These are phyloP conservation scores for Sebastolobus alascanus DNA, from an alignment of 2,797 vertebrate genomes.

Conservation along the genomic window DNA sequence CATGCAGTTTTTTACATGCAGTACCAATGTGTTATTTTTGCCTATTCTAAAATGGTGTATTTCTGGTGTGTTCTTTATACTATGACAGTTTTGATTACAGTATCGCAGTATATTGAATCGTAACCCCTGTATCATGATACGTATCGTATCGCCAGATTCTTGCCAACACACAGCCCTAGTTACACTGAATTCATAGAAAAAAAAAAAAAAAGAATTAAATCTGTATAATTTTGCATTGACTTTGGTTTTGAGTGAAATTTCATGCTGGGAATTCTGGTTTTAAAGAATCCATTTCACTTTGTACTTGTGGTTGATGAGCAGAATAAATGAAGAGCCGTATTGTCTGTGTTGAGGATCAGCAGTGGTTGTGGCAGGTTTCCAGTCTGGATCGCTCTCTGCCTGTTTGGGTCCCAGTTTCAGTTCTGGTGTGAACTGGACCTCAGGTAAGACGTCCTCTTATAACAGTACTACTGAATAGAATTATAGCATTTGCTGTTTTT, in stretches of 20 bases:
- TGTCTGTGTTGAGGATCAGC: constrained; percentile 1
- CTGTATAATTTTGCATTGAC: too few species aligned
- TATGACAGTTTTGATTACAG: too few species aligned
- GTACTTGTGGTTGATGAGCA: neutral
- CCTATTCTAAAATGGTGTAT: too few species aligned
- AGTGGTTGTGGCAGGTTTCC: constrained; percentile 26
- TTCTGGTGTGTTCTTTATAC: too few species aligned
- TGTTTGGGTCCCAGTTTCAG: neutral
- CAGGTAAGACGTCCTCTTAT: constrained; percentile 22
- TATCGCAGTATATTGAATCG: too few species aligned
- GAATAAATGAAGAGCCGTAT: neutral
- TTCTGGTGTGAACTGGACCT: constrained; percentile 6
- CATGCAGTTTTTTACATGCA: too few species aligned
- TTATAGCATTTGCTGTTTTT: neutral
- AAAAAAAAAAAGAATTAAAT: neutral
- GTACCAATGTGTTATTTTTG: too few species aligned
- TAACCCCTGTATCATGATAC: too few species aligned
- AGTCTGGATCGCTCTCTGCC: neutral
- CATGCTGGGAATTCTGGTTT: neutral
- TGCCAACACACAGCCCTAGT: too few species aligned
- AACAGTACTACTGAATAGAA: fast-evolving
- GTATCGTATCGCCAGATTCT: too few species aligned
- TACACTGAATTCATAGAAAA: neutral
- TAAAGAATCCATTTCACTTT: neutral
- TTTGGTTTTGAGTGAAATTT: neutral